phyloP scores from a whole-genome alignment of 2,888 invertebrate genomes.

The Ophraella communa region DNA sequence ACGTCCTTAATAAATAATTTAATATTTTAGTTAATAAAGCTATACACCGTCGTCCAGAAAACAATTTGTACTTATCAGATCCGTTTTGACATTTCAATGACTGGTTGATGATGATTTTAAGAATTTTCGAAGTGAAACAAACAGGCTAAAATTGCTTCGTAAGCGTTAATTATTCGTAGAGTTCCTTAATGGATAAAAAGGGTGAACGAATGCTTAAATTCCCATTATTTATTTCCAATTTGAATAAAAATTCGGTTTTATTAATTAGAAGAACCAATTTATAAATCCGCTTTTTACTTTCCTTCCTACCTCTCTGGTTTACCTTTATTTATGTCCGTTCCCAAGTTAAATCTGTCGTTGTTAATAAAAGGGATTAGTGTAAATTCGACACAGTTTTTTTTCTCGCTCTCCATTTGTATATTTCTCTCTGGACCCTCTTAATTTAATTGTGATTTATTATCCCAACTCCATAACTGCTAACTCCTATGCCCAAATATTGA shows the following conservation, averaged over 20 bases:
- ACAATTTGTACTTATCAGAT: conserved; percentile 19
- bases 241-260: too few relatives aligned
- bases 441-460: conserved; percentile 51
- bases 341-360: conserved; percentile 44
- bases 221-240: neutral
- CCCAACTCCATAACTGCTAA: conserved; percentile 37
- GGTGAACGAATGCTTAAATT: neutral
- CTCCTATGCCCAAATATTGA: conserved; percentile 41
- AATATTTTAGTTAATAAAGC: conserved; percentile 5
- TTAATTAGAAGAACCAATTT: neutral
- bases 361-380: conserved; percentile 42
- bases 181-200: neutral
- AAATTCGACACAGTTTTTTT: conserved; percentile 45
- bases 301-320: neutral
- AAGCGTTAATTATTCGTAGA: neutral
- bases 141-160: conserved; percentile 3
- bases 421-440: conserved; percentile 40
- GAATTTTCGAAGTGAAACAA: conserved; percentile 1
- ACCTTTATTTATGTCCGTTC: neutral
- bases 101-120: conserved; percentile 6
- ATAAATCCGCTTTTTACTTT: neutral
- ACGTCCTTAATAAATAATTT: neutral
- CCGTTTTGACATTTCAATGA: conserved; percentile 7
- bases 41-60: neutral
- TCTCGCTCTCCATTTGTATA: conserved; percentile 17